Percentiles rank a stretch among this genome's conserved stretches.
These are phyloP conservation scores for Myotis findleyi DNA, from an alignment of 2,797 vertebrate genomes.

Conservation along the genomic window DNA sequence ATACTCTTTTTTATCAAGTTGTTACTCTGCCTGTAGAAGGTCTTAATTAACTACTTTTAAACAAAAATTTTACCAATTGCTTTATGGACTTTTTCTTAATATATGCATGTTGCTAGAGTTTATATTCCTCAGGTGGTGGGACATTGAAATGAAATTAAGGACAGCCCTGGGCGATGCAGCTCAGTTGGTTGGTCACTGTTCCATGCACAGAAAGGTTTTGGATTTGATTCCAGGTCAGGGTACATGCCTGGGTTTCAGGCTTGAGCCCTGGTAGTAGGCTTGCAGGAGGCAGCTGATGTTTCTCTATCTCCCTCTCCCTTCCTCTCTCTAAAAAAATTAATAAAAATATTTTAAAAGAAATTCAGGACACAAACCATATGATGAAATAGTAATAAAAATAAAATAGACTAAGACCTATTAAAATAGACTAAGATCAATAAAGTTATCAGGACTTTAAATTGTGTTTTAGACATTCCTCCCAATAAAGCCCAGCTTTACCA, in stretches of 20 bases:
- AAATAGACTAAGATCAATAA: slow-evolving; percentile 5
- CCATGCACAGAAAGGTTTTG: background rate
- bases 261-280: background rate
- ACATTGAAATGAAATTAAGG: slow-evolving; percentile 48
- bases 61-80: slow-evolving; percentile 27
- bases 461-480: background rate
- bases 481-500: slow-evolving; percentile 23
- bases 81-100: slow-evolving; percentile 29
- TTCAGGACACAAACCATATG: background rate
- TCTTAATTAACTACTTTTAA: slow-evolving; percentile 31
- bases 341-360: background rate
- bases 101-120: slow-evolving; percentile 8
- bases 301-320: background rate
- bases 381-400: slow-evolving; percentile 15
- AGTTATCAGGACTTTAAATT: slow-evolving; percentile 7
- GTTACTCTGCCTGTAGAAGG: slow-evolving; percentile 9
- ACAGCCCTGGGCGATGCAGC: background rate
- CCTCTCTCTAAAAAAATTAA: background rate
- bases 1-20: slow-evolving; percentile 52
- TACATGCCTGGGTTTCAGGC: background rate
- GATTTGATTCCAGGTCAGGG: background rate
- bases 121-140: background rate
- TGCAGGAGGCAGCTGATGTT: background rate
- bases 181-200: background rate
- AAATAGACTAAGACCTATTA: slow-evolving; percentile 2